Base-by-base conservation (phyloP, 2,888 invertebrate genomes). In the Mechanitis mazaeus region DNA sequence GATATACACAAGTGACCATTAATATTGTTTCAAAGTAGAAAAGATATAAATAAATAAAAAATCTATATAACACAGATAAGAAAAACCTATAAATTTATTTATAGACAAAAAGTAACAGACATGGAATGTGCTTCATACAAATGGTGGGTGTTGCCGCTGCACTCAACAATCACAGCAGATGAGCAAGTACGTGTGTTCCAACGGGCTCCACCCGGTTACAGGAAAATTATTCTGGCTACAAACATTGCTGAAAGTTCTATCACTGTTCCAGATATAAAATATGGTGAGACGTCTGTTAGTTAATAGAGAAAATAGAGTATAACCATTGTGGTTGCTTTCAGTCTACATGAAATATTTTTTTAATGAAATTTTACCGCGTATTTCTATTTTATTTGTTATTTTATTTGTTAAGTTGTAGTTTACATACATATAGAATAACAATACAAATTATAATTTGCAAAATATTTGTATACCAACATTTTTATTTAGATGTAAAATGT, bases 201-300 rank as follows among this genome's bases (percentile, higher is more conserved):
- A 55, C 83, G 88, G 12, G 92, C 95, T 2, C 91, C 91, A n/a
- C 77, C 82, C 1, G 94, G 93, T 3, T 81, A 88, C 67, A 92
- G 98, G 64, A 97, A 98, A 83, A 92, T 97, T 56, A 97, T 97
- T 73, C 85, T 97, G 47, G 93, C 97, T 0, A 97, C 97, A 6
- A 97, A 97, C 81, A 96, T 97, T 69, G 97, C 97, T 0, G 97
- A 97, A 84, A 97, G 96, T 81, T 97, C 97, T 56, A 94, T 97
- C 70, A 97, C 97, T 0, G 96, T 97, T 6, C 94, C 96, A 0
- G 96, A 97, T 80, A 93, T 97, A 28, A 94, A 93, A 83, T 97
- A 95, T 84, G 94, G 94, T 94, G 77, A 75, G 76, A 66, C 35
- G 6, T 5, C 4, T 35, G 3, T 5, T 35, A 35, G 35, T 35